A percentile compares a stretch with the other conserved stretches of the same genome.
These are phyloP conservation scores for Dendrolimus pini DNA, from an alignment of 2,888 invertebrate species.

Conservation along the genomic window DNA sequence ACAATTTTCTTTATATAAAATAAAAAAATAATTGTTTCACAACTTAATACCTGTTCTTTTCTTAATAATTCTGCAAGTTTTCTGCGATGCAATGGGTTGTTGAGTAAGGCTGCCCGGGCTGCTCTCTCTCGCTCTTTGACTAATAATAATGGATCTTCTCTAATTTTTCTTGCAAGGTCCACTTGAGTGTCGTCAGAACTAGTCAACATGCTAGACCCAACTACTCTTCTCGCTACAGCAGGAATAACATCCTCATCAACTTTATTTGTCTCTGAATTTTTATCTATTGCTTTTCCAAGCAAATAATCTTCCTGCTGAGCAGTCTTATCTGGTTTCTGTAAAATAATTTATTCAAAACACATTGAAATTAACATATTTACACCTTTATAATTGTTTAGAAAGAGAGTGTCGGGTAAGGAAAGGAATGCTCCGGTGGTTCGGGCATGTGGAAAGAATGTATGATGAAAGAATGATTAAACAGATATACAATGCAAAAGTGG, in stretches of 20 bases:
- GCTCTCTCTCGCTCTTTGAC: conserved; percentile 95
- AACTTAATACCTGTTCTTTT: conserved; percentile 59
- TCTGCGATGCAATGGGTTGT: conserved; percentile 94
- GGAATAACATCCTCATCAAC: conserved; percentile 87
- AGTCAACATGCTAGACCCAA: conserved; percentile 57
- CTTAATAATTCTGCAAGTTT: conserved; percentile 88
- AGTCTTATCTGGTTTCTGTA: conserved; percentile 75
- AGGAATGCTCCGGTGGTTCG: no score
- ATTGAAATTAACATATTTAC: not conserved
- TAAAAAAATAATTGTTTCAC: no score
- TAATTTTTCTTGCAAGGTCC: conserved; percentile 90
- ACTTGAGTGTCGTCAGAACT: conserved; percentile 81
- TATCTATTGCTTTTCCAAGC: conserved; percentile 88
- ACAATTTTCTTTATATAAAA: no score
- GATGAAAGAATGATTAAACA: no score
- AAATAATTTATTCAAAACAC: conserved; percentile 12
- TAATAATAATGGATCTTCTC: conserved; percentile 94
- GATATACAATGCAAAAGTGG: no score
- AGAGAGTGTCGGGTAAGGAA: no score
- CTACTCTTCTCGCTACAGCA: conserved; percentile 66
- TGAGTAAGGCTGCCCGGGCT: conserved; percentile 87
- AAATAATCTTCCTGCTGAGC: conserved; percentile 92
- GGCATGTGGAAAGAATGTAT: no score
- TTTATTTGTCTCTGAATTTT: conserved; percentile 81
- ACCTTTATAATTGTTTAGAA: no score